Percentiles rank a stretch among this genome's conserved stretches.
phyloP scores from a whole-genome alignment of 1,140 invertebrate species.

The Eurosta solidaginis region DNA sequence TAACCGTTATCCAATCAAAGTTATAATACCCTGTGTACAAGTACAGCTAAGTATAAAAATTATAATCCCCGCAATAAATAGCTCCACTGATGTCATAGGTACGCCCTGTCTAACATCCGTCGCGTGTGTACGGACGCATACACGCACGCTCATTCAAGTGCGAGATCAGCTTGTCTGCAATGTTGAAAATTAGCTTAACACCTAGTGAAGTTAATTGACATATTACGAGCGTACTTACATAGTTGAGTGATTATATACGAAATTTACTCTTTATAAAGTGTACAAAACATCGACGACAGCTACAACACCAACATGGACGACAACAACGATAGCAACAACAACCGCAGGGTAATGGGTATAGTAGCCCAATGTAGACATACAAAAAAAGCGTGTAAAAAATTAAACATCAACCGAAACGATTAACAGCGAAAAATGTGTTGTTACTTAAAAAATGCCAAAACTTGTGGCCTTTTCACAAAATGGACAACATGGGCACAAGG shows the following conservation, averaged over 20 bases:
- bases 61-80: too few species aligned
- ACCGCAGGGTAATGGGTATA: not conserved
- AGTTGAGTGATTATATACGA: conserved; percentile 25
- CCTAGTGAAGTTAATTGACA: conserved; percentile 26
- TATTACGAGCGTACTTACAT: conserved; percentile 20
- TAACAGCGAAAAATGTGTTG: not conserved
- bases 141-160: not conserved
- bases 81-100: too few species aligned
- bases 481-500: not conserved
- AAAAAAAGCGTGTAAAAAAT: not conserved
- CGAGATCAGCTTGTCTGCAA: not conserved
- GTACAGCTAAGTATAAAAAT: too few species aligned
- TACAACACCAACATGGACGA: not conserved
- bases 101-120: too few species aligned
- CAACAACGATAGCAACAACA: not conserved
- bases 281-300: not conserved
- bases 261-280: not conserved
- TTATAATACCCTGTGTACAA: too few species aligned
- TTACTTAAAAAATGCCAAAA: not conserved
- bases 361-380: too few species aligned
- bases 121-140: not conserved
- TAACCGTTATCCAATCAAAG: too few species aligned
- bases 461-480: not conserved
- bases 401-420: not conserved
- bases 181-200: conserved; percentile 26